Conservation (phyloP, 2,888 invertebrate species). For the Plebejus anna region DNA sequence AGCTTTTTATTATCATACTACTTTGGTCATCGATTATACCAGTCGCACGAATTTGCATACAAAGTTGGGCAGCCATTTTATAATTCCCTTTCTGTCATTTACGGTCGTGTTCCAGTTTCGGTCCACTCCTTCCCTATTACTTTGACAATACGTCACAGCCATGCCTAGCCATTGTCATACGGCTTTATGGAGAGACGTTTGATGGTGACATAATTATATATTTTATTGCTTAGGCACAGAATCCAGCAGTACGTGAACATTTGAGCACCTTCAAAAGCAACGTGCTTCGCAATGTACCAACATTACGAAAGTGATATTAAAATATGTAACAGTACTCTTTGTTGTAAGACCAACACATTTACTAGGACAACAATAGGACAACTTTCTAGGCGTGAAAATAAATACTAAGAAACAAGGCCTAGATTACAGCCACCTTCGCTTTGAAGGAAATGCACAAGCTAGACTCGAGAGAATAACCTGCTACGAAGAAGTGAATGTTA, state of each 20-base stretch:
- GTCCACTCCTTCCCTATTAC: conserved; percentile 23
- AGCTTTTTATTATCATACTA: neutral
- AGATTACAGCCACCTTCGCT: conserved; percentile 6
- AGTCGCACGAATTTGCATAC: conserved; percentile 1
- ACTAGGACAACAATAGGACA: neutral
- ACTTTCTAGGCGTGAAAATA: conserved; percentile 26
- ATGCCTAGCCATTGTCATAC: conserved; percentile 5
- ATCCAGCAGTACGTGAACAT: neutral
- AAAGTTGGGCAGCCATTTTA: neutral
- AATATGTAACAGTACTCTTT: neutral
- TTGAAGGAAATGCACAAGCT: conserved; percentile 4
- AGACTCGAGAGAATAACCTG: conserved; percentile 26
- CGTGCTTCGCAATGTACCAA: neutral
- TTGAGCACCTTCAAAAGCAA: neutral
- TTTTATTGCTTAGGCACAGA: neutral
- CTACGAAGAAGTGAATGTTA: conserved; percentile 31
- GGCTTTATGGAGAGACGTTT: neutral
- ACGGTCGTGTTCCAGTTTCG: conserved; percentile 18
- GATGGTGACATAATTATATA: neutral
- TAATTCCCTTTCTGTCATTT: conserved; percentile 10
- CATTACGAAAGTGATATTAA: neutral
- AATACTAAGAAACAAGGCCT: conserved; percentile 11
- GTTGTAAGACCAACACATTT: neutral
- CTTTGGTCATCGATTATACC: neutral
- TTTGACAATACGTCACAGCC: conserved; percentile 17